Base-by-base conservation (phyloP, 1,140 invertebrate species). In the Drosophila bocki region DNA sequence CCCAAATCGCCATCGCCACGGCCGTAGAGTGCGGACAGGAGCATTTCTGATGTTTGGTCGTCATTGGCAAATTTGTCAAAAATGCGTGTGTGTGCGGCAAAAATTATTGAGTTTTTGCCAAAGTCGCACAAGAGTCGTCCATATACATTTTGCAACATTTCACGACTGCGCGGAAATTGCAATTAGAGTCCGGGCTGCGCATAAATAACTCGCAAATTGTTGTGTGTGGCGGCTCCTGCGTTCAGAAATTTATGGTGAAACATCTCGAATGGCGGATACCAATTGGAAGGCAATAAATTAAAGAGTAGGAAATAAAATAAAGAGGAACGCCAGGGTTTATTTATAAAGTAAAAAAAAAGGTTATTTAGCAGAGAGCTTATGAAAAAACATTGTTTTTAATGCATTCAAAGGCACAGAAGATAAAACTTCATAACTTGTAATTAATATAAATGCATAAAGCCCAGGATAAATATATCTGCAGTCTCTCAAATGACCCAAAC, bases 101-200 rank as follows among this genome's bases (percentile, higher is more conserved):
- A 78, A 84, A 78, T 80, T 80, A 90, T 88, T 84, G 84, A 75
- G 85, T 88, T 88, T 58, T 61, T 44, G 71, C 33, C 42, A 50
- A 65, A 76, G 72, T 48, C 51, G 61, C 57, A 54, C 41, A 17
- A 58, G 33, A 54, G 9, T 45, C 45, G 61, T 39, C 63, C 37
- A 84, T 88, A 84, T 88, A 84, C 87, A 87, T 87, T 88, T 80
- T 84, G 72, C 64, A 88, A 80, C 76, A 87, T 84, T 84, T 90
- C 69, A 75, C 69, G 78, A 84, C 84, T 75, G 74, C 75, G 85
- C 81, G 84, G 84, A 88, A 88, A 90, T 88, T 84, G 84, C 84
- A 88, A 90, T 90, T 88, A 88, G 85, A 88, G 75, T 67, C 37
- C 51, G 64, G 42, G 69, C 67, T 58, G 54, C 44, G 62, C 77